Base-by-base conservation (phyloP, 2,113 vertebrate species). In the Mola mola region DNA sequence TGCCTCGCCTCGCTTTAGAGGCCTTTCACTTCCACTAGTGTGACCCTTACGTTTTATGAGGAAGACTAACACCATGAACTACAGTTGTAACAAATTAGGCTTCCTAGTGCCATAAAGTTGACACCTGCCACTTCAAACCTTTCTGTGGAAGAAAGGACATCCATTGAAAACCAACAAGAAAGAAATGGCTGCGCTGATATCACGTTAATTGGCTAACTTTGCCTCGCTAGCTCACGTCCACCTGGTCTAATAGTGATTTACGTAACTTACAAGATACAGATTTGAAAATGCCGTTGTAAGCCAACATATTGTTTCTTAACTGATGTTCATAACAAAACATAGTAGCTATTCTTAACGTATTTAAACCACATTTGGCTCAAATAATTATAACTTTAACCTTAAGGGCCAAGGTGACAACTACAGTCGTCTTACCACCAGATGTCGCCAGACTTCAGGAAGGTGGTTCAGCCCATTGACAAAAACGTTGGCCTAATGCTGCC, bases 21-120 rank as follows among this genome's bases (percentile, higher is more conserved):
- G 46, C 57, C 61, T 58, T 65, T 75, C 49, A 24, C 63, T 63
- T 63, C 46, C 52, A 61, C 41, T 20, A 40, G 49, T 61, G 34
- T 78, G 74, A 73, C 84, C 72, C 66, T 66, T 49, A 13, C 66
- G 67, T 70, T 87, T 89, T 82, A 87, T 66, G 66, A 41, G 62
- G 33, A 25, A 51, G 62, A 63, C 62, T 74, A 52, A 69, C 67
- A 82, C 75, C 66, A 55, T 65, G 65, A 70, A 84, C 64, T 67
- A 79, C 84, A 89, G 83, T 87, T 87, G 86, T 73, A 83, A 87
- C 76, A 87, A 83, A 81, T 87, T 89, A 87, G 73, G 68, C 80
- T 87, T 81, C 68, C 66, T 68, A 33, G 22, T 38, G 60, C 61
- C 24, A 43, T 87, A 85, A 90, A 86, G 65, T 82, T 90, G 75